A percentile compares a stretch with the other conserved stretches of the same genome.
Conservation (phyloP, 1,140 invertebrate genomes). For the Thalassaphorura encarpata region DNA sequence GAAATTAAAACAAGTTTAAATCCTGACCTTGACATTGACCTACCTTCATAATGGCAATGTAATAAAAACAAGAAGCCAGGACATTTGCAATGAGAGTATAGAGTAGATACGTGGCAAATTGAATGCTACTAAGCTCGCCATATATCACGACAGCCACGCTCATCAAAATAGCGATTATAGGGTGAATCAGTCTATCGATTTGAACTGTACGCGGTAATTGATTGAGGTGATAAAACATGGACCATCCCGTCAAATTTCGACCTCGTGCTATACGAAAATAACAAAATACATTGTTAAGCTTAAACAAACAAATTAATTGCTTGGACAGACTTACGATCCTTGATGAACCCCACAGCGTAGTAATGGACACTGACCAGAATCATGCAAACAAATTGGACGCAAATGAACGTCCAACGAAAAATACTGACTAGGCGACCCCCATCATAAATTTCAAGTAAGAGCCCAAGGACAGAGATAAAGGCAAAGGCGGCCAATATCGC, state of each 20-base stretch:
- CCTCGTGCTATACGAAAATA: conserved; percentile 1
- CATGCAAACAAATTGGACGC: conserved; percentile 12
- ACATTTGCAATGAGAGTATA: conserved; percentile 26
- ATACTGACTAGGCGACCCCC: background rate
- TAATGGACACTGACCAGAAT: conserved; percentile 9
- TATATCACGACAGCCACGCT: conserved; percentile 22
- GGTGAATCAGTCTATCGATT: conserved; percentile 22
- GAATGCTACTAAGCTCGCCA: conserved; percentile 10
- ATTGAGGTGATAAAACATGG: background rate
- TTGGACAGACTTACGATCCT: conserved; percentile 11
- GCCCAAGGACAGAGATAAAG: conserved; percentile 16
- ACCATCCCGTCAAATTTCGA: conserved; percentile 1
- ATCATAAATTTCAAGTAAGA: conserved; percentile 22
- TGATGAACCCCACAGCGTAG: conserved; percentile 25
- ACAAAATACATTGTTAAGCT: background rate
- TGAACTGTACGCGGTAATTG: conserved; percentile 5
- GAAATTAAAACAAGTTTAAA: background rate
- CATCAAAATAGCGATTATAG: conserved; percentile 13
- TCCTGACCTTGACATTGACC: background rate
- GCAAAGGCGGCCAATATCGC: conserved; percentile 21
- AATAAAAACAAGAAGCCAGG: conserved; percentile 19
- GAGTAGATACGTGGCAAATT: conserved; percentile 27
- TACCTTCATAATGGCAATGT: conserved; percentile 30
- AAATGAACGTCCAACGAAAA: conserved; percentile 21
- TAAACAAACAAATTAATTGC: background rate